Conservation (phyloP, 35 echinoderm and acorn worm genomes). For the Hemicentrotus pulcherrimus region DNA sequence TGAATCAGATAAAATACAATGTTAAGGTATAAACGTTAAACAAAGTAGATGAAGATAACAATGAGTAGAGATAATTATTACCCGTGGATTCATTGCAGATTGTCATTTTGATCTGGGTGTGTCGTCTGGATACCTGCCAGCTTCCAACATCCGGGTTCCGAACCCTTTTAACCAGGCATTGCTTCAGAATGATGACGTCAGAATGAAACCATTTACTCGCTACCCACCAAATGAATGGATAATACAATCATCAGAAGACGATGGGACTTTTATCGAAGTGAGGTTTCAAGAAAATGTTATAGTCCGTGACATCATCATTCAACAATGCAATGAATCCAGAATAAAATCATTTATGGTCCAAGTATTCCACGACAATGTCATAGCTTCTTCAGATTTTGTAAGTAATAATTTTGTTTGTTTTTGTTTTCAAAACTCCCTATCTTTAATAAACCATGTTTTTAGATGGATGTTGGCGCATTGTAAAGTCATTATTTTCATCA, state of each 20-base stretch:
- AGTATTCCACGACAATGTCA: background rate
- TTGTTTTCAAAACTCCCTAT: too few species aligned
- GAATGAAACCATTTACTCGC: background rate
- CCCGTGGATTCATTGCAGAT: background rate
- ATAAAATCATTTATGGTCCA: background rate
- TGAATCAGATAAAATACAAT: too few species aligned
- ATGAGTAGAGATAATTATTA: too few species aligned
- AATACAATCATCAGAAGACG: background rate
- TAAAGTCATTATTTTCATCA: too few species aligned
- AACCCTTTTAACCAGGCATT: background rate
- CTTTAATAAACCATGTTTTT: too few species aligned
- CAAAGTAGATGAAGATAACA: background rate
- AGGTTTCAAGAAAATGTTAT: background rate
- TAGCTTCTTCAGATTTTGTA: background rate
- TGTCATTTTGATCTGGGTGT: slow-evolving; percentile 30
- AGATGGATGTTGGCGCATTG: too few species aligned
- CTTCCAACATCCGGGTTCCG: background rate
- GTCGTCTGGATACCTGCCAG: background rate
- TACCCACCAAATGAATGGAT: slow-evolving; percentile 19
- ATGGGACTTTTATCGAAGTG: background rate
- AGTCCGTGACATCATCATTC: background rate
- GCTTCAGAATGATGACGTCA: background rate
- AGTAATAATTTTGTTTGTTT: background rate
- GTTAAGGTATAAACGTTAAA: too few species aligned
- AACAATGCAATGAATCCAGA: slow-evolving; percentile 9